Base-by-base conservation (phyloP, 2,113 vertebrate species). In the Copsychus sechellarum region DNA sequence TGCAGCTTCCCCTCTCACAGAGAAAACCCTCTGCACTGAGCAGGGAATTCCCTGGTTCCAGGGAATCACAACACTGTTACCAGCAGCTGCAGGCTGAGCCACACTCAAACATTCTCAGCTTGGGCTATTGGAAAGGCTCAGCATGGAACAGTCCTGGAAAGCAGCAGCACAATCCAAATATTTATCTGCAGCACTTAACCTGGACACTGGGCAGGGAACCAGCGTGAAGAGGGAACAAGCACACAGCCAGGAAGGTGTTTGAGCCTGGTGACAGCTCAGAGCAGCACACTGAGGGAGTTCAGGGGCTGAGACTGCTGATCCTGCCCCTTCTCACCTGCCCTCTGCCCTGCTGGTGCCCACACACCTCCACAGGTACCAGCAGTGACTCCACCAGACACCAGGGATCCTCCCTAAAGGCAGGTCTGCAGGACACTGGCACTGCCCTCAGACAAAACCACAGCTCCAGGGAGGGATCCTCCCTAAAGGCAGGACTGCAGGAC, bases 21-120 rank as follows among this genome's bases (percentile, higher is more conserved):
- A 50, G 38, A 14, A 14, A 40, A 1, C 4, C 9, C 23, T 4
- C 1, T 12, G 29, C 0, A 1, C 3, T 17, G 58, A 8, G 36
- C n/a, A 40, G 47, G 53, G 81, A 67, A 74, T 82, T 53, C 18
- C 5, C 54, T 88, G 40, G 4, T 43, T 47, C 34, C 77, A 86
- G 87, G 72, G 45, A 79, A 51, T 21, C 67, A 24, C 61, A 18
- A 0, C 0, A 2, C 25, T 13, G 24, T 1, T 1, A 28, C 7
- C 66, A 62, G 71, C 50, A 79, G 83, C 62, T 50, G 71, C 34
- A 54, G 22, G 14, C 61, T 8, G 45, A 81, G 34, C 42, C 21
- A 5, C 47, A 4, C 56, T 61, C 7, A 48, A 42, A 23, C 51
- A 17, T 6, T 17, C 70, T 33, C 42, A 78, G 73, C 42, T 47